Evolutionary conservation across 2,888 invertebrate genomes (phyloP).

Genomic region (Bedellia somnulentella): DNA sequence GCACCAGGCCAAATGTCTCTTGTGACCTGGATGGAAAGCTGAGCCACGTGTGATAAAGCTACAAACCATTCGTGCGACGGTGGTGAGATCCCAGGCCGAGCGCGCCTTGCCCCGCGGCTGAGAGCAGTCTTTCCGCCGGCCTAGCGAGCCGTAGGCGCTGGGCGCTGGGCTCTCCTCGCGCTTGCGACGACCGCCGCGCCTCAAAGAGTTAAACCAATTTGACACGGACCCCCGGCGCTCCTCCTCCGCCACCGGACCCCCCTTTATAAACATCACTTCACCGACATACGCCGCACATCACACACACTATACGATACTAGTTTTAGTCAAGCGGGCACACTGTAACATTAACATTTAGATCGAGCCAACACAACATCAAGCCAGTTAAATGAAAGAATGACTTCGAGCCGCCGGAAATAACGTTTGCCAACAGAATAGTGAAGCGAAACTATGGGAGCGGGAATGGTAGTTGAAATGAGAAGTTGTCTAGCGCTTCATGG

Average conservation of each 20-base stretch:
- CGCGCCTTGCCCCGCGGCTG: constrained; percentile 50
- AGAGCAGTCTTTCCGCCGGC: constrained; percentile 46
- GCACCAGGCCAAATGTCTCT: too few species aligned
- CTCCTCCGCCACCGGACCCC: constrained; percentile 48
- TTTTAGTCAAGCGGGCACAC: constrained; percentile 30
- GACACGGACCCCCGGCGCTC: constrained; percentile 71
- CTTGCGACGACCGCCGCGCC: constrained; percentile 60
- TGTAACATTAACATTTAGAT: constrained; percentile 36
- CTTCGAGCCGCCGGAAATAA: constrained; percentile 24
- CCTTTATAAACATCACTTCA: constrained; percentile 58
- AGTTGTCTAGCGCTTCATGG: too few species aligned
- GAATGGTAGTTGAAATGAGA: too few species aligned
- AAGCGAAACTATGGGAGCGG: constrained; percentile 32
- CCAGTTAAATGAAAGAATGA: constrained; percentile 30
- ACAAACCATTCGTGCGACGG: constrained; percentile 61
- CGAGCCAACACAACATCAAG: constrained; percentile 25
- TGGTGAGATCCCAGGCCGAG: constrained; percentile 65
- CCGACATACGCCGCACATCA: constrained; percentile 40
- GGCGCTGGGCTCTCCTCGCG: constrained; percentile 40
- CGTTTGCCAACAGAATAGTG: constrained; percentile 32
- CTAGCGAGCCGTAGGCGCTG: constrained; percentile 51
- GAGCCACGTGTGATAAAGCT: too few species aligned
- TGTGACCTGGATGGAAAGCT: too few species aligned
- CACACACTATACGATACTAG: constrained; percentile 22
- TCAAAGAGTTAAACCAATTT: constrained; percentile 81